A percentile compares a stretch with the other conserved stretches of the same genome.
phyloP scores from a whole-genome alignment of 2,888 invertebrate species.

The Troides helena region DNA sequence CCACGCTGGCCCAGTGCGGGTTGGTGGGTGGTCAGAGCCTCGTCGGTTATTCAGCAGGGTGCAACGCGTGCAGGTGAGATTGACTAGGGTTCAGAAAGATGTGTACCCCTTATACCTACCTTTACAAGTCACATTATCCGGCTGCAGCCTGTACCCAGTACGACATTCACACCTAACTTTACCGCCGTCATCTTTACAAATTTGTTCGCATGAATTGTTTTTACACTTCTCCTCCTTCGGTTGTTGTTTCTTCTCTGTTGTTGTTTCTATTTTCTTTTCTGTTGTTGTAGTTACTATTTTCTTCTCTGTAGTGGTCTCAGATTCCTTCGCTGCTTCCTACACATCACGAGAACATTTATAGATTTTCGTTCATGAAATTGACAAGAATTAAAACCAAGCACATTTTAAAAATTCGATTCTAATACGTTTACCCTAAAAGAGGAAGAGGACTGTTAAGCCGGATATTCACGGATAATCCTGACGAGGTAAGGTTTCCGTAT shows the following conservation, averaged over 20 bases:
- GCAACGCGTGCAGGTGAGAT: too few relatives aligned
- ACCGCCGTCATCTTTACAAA: slow-evolving; percentile 59
- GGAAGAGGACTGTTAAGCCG: slow-evolving; percentile 7
- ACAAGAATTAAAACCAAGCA: too few relatives aligned
- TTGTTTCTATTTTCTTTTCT: slow-evolving; percentile 16
- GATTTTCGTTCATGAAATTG: not conserved
- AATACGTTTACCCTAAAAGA: not conserved
- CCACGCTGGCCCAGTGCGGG: too few relatives aligned
- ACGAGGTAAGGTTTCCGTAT: slow-evolving; percentile 24
- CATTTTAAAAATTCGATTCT: not conserved
- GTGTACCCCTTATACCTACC: slow-evolving; percentile 42
- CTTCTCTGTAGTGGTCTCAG: slow-evolving; percentile 46
- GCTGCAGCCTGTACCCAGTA: slow-evolving; percentile 58
- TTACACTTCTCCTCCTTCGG: slow-evolving; percentile 52
- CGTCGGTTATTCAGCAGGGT: too few relatives aligned
- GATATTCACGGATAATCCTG: slow-evolving; percentile 24
- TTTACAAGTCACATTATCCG: slow-evolving; percentile 64
- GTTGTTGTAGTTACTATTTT: slow-evolving; percentile 24
- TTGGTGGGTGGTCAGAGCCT: too few relatives aligned
- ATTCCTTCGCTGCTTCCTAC: slow-evolving; percentile 57
- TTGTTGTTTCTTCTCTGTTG: slow-evolving; percentile 29
- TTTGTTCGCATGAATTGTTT: slow-evolving; percentile 59
- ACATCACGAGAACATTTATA: slow-evolving; percentile 5
- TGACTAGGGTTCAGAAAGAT: not conserved
- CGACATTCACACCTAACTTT: slow-evolving; percentile 54